Conservation (phyloP, 2,797 vertebrate genomes). For the Phrynocephalus forsythii region DNA sequence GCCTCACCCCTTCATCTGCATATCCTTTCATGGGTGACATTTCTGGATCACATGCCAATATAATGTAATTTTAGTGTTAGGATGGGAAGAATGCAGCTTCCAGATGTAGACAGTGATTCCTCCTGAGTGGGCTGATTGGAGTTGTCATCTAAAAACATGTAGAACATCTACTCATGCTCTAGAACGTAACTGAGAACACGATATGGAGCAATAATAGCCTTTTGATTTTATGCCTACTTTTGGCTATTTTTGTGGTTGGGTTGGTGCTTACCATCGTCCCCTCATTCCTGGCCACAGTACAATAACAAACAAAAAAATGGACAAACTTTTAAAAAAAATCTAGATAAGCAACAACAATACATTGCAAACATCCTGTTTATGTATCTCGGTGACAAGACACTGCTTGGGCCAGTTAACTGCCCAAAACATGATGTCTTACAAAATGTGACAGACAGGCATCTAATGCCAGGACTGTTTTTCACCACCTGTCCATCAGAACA, state of each 20-base stretch:
- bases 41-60: too few species aligned
- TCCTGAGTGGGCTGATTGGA: too few species aligned
- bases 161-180: neutral
- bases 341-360: neutral
- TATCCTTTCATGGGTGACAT: neutral
- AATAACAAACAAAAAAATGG: neutral
- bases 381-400: neutral
- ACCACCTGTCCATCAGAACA: constrained; percentile 10
- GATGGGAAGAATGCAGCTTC: neutral
- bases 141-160: too few species aligned
- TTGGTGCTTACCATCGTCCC: neutral
- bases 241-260: neutral
- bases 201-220: neutral
- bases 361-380: neutral
- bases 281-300: neutral
- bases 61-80: neutral
- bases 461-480: constrained; percentile 12
- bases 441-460: constrained; percentile 11
- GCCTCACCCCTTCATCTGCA: neutral
- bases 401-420: neutral
- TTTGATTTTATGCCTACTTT: neutral
- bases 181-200: neutral
- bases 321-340: neutral
- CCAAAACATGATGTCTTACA: constrained; percentile 22
- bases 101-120: too few species aligned